Conservation (phyloP, 2,113 vertebrate genomes). For the Pterocles orientalis region DNA sequence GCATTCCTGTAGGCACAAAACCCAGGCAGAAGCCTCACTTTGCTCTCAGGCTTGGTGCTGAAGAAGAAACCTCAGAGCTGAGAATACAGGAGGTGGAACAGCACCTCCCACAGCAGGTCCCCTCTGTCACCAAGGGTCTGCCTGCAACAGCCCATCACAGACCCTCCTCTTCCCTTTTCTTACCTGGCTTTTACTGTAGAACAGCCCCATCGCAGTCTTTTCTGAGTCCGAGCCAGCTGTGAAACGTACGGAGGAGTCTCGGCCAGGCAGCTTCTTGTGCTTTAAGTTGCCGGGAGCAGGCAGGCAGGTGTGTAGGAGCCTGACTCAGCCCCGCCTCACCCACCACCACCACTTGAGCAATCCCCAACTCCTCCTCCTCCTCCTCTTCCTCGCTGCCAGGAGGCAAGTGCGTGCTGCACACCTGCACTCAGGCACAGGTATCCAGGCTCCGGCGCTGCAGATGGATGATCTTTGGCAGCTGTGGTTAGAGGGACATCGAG, state of each 20-base stretch:
- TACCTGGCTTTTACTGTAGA: constrained; percentile 65
- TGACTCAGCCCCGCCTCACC: constrained; percentile 72
- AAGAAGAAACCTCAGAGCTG: background rate
- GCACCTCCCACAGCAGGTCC: background rate
- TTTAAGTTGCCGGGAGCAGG: constrained; percentile 34
- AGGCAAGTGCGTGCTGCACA: background rate
- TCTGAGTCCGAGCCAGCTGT: fast-evolving
- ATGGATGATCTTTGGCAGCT: background rate
- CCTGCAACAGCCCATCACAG: background rate
- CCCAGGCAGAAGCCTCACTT: background rate
- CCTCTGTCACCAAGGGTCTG: background rate
- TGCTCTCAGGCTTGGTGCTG: background rate
- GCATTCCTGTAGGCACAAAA: background rate
- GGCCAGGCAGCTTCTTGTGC: background rate
- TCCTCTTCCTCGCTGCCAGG: background rate
- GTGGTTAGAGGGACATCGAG: fast-evolving
- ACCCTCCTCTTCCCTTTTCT: background rate
- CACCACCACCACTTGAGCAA: constrained; percentile 24
- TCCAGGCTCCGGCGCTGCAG: background rate
- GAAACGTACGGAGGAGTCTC: fast-evolving
- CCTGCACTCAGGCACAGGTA: fast-evolving
- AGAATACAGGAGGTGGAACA: background rate
- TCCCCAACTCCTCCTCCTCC: constrained; percentile 3
- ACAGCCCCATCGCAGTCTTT: constrained; percentile 29
- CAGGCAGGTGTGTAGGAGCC: constrained; percentile 54